phyloP scores from a whole-genome alignment of 2,888 invertebrate species.

The Agrilus mali region DNA sequence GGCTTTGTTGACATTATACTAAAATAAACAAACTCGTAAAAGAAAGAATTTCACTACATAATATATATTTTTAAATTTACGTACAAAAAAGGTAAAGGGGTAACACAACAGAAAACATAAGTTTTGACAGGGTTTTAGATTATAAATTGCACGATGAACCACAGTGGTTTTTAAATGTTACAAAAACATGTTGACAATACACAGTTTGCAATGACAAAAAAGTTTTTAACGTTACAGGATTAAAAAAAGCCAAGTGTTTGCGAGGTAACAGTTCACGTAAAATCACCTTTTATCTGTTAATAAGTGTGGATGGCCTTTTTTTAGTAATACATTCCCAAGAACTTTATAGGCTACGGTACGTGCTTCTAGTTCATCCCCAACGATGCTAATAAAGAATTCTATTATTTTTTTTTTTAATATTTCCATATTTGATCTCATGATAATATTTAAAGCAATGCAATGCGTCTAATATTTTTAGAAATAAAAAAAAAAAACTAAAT shows the following conservation, averaged over 20 bases:
- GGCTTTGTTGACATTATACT: constrained; percentile 62
- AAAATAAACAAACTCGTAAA: constrained; percentile 18
- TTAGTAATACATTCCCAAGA: constrained; percentile 27
- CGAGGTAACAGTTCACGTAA: background rate
- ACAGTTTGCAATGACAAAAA: too few relatives aligned
- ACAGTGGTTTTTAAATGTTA: background rate
- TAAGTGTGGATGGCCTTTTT: too few relatives aligned
- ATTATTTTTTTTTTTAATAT: constrained; percentile 2
- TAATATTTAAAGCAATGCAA: too few relatives aligned
- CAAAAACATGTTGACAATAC: too few relatives aligned
- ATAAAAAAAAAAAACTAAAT: background rate
- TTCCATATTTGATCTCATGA: background rate
- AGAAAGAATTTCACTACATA: background rate
- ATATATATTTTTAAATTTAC: too few relatives aligned
- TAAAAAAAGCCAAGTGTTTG: background rate
- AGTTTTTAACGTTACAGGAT: background rate
- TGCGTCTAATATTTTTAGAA: background rate
- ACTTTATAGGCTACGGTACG: constrained; percentile 31
- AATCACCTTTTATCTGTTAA: constrained; percentile 12
- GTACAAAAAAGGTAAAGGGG: background rate
- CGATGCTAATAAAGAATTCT: constrained; percentile 25
- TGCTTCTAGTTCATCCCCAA: constrained; percentile 32
- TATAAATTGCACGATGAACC: too few relatives aligned
- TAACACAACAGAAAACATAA: too few relatives aligned
- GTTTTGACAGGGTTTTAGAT: too few relatives aligned